Conservation (phyloP, 2,797 vertebrate species). For the Vireo griseus region DNA sequence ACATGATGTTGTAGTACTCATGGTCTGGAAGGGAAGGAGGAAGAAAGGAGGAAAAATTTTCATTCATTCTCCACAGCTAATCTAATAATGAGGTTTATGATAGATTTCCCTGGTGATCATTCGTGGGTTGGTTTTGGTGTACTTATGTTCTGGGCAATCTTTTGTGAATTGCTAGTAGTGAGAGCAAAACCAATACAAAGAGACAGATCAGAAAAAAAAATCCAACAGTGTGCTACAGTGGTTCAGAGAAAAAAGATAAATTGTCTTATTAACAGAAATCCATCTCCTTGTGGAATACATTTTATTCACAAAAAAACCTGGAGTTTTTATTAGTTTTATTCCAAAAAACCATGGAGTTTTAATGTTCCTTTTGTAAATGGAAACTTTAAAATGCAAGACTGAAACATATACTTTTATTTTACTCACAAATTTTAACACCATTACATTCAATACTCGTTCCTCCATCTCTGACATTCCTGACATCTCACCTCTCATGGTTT, state of each 20-base stretch:
- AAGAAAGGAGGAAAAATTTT: background rate
- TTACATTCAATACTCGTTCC: background rate
- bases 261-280: background rate
- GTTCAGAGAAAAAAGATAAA: background rate
- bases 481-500: background rate
- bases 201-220: background rate
- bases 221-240: background rate
- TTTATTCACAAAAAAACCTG: background rate
- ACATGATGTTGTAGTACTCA: accelerated
- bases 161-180: background rate
- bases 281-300: background rate
- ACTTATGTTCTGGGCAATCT: background rate
- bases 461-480: background rate
- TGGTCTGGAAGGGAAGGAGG: background rate
- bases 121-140: background rate
- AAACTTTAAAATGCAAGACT: background rate
- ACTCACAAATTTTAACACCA: background rate
- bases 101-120: background rate
- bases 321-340: no score
- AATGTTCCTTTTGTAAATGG: background rate
- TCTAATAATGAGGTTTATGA: background rate
- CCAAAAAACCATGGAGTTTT: background rate
- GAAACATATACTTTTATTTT: background rate
- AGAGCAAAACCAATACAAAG: background rate
- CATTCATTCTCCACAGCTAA: background rate